Conservation (phyloP, 2,797 vertebrate genomes). For the Cuculus canorus region DNA sequence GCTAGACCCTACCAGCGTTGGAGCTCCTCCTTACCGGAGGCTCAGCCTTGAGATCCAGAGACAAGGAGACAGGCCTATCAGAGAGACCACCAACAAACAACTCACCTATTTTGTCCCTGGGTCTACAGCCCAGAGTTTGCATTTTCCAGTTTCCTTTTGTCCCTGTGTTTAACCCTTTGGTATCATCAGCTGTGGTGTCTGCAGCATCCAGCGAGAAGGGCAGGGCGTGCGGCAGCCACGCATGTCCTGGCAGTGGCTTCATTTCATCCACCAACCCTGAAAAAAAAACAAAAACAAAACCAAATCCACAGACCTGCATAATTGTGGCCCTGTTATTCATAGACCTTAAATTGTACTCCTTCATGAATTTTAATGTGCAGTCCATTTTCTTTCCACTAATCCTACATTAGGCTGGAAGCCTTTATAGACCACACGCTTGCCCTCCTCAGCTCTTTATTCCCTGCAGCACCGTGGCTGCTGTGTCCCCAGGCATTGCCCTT, state of each 20-base stretch:
- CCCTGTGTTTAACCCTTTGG: rapidly evolving
- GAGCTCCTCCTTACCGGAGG: neutral
- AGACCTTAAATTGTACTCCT: constrained; percentile 50
- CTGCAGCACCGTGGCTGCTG: neutral
- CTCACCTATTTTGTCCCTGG: rapidly evolving
- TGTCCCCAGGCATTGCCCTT: neutral
- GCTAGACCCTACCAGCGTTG: neutral
- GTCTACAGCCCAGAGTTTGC: neutral
- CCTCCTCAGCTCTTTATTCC: constrained; percentile 28
- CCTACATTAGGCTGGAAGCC: constrained; percentile 47
- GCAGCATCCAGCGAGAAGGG: neutral
- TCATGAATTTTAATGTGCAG: constrained; percentile 77
- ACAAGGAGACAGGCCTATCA: neutral
- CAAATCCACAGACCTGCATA: constrained; percentile 47
- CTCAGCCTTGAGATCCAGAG: neutral
- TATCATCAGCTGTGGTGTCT: neutral
- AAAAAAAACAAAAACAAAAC: constrained; percentile 36
- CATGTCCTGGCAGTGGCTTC: constrained; percentile 47
- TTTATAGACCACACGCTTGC: constrained; percentile 5
- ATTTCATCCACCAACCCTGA: constrained; percentile 55
- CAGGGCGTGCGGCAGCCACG: constrained; percentile 21
- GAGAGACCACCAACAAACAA: neutral
- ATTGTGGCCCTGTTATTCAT: constrained; percentile 68
- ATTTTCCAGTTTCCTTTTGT: neutral
- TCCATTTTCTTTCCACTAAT: constrained; percentile 69